phyloP scores from a whole-genome alignment of 2,113 vertebrate genomes.

The Columbina picui region DNA sequence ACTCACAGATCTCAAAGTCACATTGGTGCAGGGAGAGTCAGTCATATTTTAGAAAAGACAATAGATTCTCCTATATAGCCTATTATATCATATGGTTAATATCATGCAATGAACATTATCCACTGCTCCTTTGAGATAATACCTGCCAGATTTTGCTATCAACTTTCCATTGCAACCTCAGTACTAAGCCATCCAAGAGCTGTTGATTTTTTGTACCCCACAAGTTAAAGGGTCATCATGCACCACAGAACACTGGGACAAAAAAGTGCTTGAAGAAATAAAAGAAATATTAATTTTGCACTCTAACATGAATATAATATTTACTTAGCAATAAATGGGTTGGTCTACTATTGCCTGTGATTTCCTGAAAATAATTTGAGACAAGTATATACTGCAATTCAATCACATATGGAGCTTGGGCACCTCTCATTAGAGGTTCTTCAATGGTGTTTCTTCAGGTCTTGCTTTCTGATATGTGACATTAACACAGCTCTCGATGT shows the following conservation, averaged over 20 bases:
- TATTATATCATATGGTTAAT: background rate
- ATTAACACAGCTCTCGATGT: background rate
- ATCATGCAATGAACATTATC: background rate
- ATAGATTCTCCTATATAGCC: background rate
- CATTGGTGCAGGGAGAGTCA: background rate
- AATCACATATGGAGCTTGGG: background rate
- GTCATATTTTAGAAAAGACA: background rate
- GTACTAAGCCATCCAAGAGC: background rate
- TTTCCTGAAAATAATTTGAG: background rate
- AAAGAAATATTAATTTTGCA: background rate
- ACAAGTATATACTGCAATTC: rapidly evolving
- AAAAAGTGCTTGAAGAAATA: background rate
- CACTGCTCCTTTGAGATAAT: background rate
- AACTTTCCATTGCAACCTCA: background rate
- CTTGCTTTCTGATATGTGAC: background rate
- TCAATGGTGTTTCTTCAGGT: background rate
- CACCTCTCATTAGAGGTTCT: background rate
- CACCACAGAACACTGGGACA: background rate
- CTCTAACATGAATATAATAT: background rate
- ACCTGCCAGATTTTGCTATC: background rate
- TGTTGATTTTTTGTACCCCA: background rate
- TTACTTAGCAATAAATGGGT: background rate
- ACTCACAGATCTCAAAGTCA: background rate
- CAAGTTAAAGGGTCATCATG: background rate
- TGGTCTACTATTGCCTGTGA: background rate